Percentiles rank a stretch among this genome's conserved stretches.
Evolutionary conservation across 2,797 vertebrate genomes (phyloP).

Genomic region (Fistularia commersonii): DNA sequence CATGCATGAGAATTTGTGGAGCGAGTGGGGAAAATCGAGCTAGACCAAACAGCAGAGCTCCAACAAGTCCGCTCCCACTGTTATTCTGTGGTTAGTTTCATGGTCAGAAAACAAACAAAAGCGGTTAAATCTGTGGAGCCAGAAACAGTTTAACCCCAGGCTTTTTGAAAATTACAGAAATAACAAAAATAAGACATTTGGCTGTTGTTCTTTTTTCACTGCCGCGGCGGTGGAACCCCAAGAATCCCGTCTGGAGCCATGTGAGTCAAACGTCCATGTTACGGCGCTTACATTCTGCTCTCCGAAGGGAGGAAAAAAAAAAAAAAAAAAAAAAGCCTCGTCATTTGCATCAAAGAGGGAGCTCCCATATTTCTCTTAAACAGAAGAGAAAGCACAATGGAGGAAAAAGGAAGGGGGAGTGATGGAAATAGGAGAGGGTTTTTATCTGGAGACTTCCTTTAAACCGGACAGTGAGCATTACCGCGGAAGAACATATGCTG

Average conservation of each 20-base stretch:
- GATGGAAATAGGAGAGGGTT: constrained; percentile 59
- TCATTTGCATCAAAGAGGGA: constrained; percentile 74
- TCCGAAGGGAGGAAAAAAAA: no score
- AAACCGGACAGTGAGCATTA: constrained; percentile 70
- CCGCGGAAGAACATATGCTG: constrained; percentile 64
- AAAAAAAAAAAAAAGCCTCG: constrained; percentile 63
- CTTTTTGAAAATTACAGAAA: constrained; percentile 75
- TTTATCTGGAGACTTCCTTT: constrained; percentile 79
- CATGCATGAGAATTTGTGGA: constrained; percentile 75
- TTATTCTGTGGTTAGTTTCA: constrained; percentile 80
- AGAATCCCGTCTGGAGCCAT: constrained; percentile 80
- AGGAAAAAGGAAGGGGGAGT: constrained; percentile 39
- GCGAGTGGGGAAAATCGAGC: constrained; percentile 68
- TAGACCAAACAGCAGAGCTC: constrained; percentile 78
- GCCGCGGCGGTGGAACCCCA: constrained; percentile 65
- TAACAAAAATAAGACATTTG: constrained; percentile 76
- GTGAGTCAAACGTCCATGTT: constrained; percentile 70
- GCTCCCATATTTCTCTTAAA: constrained; percentile 65
- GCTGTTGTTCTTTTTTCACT: not conserved
- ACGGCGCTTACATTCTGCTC: constrained; percentile 58
- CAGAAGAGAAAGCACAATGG: constrained; percentile 15
- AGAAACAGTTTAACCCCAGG: constrained; percentile 74
- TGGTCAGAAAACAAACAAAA: constrained; percentile 82
- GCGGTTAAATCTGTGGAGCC: constrained; percentile 72
- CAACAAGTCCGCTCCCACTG: constrained; percentile 70